Base-by-base conservation (phyloP, 1,140 invertebrate species). In the Saxidomus purpurata region DNA sequence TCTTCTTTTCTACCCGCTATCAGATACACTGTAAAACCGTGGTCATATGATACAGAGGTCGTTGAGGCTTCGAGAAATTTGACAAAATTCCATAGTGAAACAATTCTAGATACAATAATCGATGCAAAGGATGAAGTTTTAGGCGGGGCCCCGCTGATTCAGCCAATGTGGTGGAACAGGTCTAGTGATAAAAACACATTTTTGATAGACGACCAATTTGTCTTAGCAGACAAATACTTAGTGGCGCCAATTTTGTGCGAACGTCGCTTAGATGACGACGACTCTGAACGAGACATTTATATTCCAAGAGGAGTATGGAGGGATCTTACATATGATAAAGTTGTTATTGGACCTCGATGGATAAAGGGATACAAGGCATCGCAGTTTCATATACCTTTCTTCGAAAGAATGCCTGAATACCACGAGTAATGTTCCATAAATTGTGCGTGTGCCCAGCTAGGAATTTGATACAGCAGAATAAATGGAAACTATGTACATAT, bases 131-230 rank as follows among this genome's bases (percentile, higher is more conserved):
- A 96, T 63, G 97, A 98, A 0, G 95, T 98, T 69, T 97, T 98
- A 76, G 97, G 97, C 11, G 98, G 94, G 28, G 34, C 79, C 19
- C 95, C 95, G 15, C 94, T 96, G 13, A 97, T 99, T 49, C 96
- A 98, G 0, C 98, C 98, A 0, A 96, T 99, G 28, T 99, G 98
- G 98, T 98, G 99, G 98, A 96, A 98, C 55, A 97, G 98, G 90
- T 98, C 98, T 0, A 96, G 97, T 0, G 98, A 99, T 96, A 95
- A 96, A 0, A 97, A 97, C 0, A 98, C 98, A 71, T 97, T 98
- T 47, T 96, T 96, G 0, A 97, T 98, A 1, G 69, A 97, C 36
- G 98, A 99, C 93, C 98, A 98, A 95, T 99, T 97, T 94, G 95
- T 99, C 0, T 95, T 99, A 17, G 98, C 98, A 1, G 97, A 98